Base-by-base conservation (phyloP, 2,888 invertebrate genomes). In the Drosophila neotestacea region DNA sequence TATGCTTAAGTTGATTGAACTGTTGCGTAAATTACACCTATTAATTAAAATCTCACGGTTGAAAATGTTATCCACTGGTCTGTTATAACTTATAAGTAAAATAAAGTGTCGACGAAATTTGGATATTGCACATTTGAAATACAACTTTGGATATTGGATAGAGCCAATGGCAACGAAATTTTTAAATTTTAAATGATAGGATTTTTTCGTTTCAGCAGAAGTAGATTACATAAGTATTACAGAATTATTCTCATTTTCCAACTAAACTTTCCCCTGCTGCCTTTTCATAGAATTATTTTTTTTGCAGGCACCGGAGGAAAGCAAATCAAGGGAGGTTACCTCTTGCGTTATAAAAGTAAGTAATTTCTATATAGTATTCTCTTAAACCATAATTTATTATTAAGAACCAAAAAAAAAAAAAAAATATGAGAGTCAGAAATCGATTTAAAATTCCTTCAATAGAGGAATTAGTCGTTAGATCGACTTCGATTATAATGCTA, bases 331-430 rank as follows among this genome's bases (percentile, higher is more conserved):
- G 95, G 95, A 66, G 96, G 96, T 48, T 96, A 96, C 91, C 94
- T 96, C 92, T 93, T 96, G 60, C 94, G 96, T 74, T 96, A 96
- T 91, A 95, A 95, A 94, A 94, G 96, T 96, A 93, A 95, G 96
- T 95, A 84, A 3, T 30, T 30, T 1, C 10, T 22, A 16, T 2
- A 46, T 6, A 32, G 0, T 32, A 32, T 7, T 32, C 32, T 32
- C 32, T 32, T 32, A 7, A 32, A 32, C 7, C 2, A 7, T 9
- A 32, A 2, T 9, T 7, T 32, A 9, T 6, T 7, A 32, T 2
- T 6, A 0, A 6, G 9, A 32, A 32, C 9, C 7, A 32, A 6
- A 32, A 5, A 32, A 32, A 6, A 7, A 30, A 5, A 6, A n/a
- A n/a, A n/a, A n/a, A n/a, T n/a, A n/a, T n/a, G n/a, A 7, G 7